Evolutionary conservation across 2,113 vertebrate genomes (phyloP).

Genomic region (Nyctereutes procyonoides): DNA sequence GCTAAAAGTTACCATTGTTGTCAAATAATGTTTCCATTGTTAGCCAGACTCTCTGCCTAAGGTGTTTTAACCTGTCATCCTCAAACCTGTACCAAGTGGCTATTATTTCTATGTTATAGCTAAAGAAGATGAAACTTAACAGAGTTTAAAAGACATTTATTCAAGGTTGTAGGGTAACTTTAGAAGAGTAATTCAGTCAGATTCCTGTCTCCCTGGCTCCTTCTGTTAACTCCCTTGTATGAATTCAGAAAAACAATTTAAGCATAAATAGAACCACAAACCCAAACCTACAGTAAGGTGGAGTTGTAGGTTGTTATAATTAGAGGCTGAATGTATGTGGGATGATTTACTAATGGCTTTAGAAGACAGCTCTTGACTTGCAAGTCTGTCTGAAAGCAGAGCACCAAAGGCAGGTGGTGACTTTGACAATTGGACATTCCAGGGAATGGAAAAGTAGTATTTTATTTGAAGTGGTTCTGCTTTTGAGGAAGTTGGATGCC

Average conservation of each 20-base stretch:
- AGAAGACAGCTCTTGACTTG: background rate
- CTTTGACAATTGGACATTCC: background rate
- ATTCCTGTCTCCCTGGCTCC: background rate
- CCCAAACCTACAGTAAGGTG: background rate
- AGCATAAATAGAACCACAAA: background rate
- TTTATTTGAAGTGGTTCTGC: background rate
- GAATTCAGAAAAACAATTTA: background rate
- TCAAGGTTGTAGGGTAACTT: constrained; percentile 14
- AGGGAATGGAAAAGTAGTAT: background rate
- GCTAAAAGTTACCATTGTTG: background rate
- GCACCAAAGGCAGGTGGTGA: background rate
- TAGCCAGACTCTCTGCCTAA: background rate
- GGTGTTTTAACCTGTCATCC: background rate
- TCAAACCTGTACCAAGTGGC: background rate
- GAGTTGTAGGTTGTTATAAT: background rate
- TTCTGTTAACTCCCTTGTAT: background rate
- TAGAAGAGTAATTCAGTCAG: background rate
- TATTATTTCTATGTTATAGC: background rate
- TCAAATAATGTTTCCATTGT: background rate
- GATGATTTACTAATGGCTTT: background rate
- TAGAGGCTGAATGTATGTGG: background rate
- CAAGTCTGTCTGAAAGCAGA: background rate
- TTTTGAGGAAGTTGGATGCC: background rate
- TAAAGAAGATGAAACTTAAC: background rate
- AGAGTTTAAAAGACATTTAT: background rate